These are phyloP conservation scores for Rhinogobio ventralis DNA, from an alignment of 2,797 vertebrate species.

Conservation along the genomic window DNA sequence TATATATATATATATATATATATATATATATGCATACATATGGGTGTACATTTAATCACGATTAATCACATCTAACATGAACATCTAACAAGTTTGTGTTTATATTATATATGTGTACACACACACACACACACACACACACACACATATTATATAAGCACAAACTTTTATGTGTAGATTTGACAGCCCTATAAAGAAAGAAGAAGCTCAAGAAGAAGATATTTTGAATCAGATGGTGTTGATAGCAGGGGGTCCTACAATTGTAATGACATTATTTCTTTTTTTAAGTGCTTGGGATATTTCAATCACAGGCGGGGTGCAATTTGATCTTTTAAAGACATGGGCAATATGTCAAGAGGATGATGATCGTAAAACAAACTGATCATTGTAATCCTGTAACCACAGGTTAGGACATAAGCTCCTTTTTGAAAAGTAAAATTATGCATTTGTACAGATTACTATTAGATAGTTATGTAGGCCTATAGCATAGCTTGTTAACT, in stretches of 20 bases:
- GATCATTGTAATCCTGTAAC: slow-evolving; percentile 33
- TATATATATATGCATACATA: no score
- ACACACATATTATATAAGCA: no score
- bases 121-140: no score
- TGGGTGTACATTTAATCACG: background rate
- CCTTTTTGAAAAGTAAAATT: background rate
- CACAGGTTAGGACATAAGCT: background rate
- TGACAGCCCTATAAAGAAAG: background rate
- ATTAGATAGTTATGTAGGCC: background rate
- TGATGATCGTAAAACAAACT: slow-evolving; percentile 40
- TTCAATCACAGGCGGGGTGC: slow-evolving; percentile 37
- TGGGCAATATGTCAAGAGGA: slow-evolving; percentile 53
- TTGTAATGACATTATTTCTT: slow-evolving; percentile 55
- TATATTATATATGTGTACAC: no score
- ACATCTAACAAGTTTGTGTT: no score
- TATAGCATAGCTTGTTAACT: background rate
- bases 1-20: no score
- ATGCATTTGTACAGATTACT: background rate
- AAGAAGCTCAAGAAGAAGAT: slow-evolving; percentile 35
- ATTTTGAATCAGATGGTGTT: slow-evolving; percentile 45
- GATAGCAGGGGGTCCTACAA: slow-evolving; percentile 50
- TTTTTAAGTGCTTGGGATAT: slow-evolving; percentile 53
- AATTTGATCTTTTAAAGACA: slow-evolving; percentile 53
- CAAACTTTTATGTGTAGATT: no score
- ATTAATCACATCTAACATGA: background rate